Conservation (phyloP, 2,113 vertebrate genomes). For the Melanerpes formicivorus region DNA sequence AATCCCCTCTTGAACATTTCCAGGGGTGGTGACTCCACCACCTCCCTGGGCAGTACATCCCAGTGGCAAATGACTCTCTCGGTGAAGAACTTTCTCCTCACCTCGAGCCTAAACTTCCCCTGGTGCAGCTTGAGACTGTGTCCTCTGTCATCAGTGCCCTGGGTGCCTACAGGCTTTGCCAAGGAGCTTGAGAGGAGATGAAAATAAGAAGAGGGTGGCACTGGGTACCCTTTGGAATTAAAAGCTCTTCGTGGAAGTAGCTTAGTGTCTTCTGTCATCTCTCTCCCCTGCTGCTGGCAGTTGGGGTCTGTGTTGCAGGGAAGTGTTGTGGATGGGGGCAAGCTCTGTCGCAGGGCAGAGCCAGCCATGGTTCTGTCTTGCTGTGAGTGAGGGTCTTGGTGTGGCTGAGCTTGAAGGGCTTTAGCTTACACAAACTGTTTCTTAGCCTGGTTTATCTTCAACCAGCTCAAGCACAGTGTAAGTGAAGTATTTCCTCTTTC, state of each 20-base stretch:
- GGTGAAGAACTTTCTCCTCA: no score
- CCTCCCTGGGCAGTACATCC: no score
- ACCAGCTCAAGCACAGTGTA: not conserved
- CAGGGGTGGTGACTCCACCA: no score
- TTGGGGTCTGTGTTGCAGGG: not conserved
- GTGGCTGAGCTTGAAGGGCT: not conserved
- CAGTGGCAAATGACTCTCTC: no score
- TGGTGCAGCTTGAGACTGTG: no score
- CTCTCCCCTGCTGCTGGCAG: rapidly evolving
- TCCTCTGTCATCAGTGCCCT: not conserved
- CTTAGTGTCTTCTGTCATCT: not conserved
- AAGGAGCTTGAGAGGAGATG: not conserved
- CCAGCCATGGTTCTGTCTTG: not conserved
- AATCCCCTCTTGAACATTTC: no score
- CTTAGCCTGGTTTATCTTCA: not conserved
- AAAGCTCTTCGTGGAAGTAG: not conserved
- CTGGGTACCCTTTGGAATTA: not conserved
- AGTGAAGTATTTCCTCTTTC: not conserved
- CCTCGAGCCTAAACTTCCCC: no score
- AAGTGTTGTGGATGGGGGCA: not conserved
- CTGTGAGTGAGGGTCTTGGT: rapidly evolving
- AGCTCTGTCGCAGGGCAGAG: not conserved
- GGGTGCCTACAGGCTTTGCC: not conserved
- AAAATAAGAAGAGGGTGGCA: not conserved
- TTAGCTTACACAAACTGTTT: not conserved